phyloP scores from a whole-genome alignment of 2,113 vertebrate genomes.

The Seriola quinqueradiata region DNA sequence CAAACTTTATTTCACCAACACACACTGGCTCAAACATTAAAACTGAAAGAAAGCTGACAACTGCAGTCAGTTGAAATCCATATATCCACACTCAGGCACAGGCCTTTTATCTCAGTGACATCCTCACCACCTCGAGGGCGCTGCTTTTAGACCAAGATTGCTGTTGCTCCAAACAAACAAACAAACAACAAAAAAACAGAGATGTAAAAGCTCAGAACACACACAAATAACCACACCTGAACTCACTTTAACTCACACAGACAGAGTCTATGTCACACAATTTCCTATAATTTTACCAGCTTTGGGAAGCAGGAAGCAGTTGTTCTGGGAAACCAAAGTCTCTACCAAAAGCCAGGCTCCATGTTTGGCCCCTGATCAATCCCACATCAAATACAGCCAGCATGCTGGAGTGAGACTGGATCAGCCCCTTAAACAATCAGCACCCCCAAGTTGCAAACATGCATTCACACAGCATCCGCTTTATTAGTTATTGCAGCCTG shows the following conservation, averaged over 20 bases:
- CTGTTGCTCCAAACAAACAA: background rate
- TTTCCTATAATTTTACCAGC: conserved; percentile 61
- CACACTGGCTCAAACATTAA: background rate
- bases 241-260: conserved; percentile 18
- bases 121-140: background rate
- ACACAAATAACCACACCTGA: conserved; percentile 9
- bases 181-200: conserved; percentile 11
- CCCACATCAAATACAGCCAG: conserved; percentile 80
- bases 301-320: conserved; percentile 69
- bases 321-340: conserved; percentile 75
- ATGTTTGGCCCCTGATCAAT: conserved; percentile 72
- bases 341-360: conserved; percentile 65
- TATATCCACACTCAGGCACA: background rate
- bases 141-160: background rate
- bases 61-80: background rate
- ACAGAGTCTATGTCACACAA: conserved; percentile 32
- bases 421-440: conserved; percentile 64
- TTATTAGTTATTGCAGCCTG: conserved; percentile 66
- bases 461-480: conserved; percentile 46
- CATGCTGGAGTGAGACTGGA: conserved; percentile 52
- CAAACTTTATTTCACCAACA: background rate
- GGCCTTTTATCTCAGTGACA: background rate
- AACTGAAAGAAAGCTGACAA: background rate
- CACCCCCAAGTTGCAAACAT: conserved; percentile 59
- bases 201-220: conserved; percentile 31